Conservation (phyloP, 1,140 invertebrate species). For the Meloidogyne exigua region DNA sequence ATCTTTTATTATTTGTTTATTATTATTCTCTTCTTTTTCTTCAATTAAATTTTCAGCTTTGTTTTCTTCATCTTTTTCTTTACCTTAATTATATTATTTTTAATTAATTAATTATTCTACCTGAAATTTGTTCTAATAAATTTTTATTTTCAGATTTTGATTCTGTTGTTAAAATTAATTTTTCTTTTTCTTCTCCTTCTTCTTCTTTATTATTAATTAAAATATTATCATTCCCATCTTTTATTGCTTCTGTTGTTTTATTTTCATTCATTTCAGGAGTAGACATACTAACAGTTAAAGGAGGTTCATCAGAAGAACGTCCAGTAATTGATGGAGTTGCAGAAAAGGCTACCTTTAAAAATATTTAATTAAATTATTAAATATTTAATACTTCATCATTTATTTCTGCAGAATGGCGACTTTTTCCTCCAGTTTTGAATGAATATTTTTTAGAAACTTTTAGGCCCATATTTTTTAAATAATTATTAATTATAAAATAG, state of each 20-base stretch:
- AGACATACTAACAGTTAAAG: neutral
- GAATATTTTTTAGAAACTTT: conserved; percentile 1
- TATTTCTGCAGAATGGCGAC: neutral
- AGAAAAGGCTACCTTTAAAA: neutral
- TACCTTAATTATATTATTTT: neutral
- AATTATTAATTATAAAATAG: neutral
- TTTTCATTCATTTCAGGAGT: neutral
- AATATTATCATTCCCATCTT: neutral
- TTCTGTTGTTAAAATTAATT: neutral
- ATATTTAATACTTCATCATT: neutral
- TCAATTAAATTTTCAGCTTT: neutral
- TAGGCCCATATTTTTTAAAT: neutral
- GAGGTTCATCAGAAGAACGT: neutral
- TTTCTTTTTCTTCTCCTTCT: neutral
- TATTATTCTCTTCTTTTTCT: neutral
- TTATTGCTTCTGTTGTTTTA: neutral
- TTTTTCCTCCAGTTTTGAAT: neutral
- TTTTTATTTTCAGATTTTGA: neutral
- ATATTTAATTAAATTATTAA: too few relatives aligned
- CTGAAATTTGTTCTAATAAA: neutral
- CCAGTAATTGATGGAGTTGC: neutral
- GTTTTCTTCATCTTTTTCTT: neutral
- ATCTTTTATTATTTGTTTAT: neutral
- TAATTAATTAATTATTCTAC: neutral
- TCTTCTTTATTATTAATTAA: neutral